Evolutionary conservation across 2,888 invertebrate species (phyloP).

Genomic region (Epinotia nisella): DNA sequence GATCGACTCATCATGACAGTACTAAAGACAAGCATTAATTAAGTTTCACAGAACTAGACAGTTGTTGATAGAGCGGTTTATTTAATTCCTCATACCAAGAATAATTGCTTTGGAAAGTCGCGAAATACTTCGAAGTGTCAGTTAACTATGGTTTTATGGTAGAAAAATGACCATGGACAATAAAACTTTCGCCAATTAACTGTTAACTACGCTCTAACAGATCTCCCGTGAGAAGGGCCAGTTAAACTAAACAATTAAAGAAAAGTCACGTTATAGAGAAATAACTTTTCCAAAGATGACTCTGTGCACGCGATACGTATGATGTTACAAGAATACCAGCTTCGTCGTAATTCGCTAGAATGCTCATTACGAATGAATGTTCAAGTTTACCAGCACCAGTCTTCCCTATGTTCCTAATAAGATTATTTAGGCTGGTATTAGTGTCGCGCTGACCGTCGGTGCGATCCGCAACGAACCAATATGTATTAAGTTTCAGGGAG

Average conservation of each 20-base stretch:
- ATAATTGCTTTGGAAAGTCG: slow-evolving; percentile 27
- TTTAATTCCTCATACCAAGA: slow-evolving; percentile 2
- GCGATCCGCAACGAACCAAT: too few species aligned
- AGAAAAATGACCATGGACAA: slow-evolving; percentile 19
- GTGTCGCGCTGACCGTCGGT: too few species aligned
- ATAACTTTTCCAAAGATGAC: background rate
- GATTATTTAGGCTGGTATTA: too few species aligned
- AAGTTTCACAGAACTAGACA: background rate
- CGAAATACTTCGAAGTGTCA: slow-evolving; percentile 14
- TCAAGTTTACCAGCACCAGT: too few species aligned
- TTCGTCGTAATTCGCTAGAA: too few species aligned
- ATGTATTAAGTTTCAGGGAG: too few species aligned
- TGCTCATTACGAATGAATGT: too few species aligned
- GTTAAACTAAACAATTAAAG: slow-evolving; percentile 17
- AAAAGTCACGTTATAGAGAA: slow-evolving; percentile 13
- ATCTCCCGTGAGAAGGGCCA: slow-evolving; percentile 15
- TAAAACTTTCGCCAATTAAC: slow-evolving; percentile 30
- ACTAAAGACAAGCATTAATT: background rate
- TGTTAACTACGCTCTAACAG: slow-evolving; percentile 23
- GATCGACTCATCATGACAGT: background rate
- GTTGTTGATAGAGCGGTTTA: slow-evolving; percentile 3
- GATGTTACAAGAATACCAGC: background rate
- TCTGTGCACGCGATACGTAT: background rate
- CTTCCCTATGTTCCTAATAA: too few species aligned
- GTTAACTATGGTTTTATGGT: slow-evolving; percentile 27